Conservation (phyloP, 2,888 invertebrate genomes). For the Polydesmus complanatus region DNA sequence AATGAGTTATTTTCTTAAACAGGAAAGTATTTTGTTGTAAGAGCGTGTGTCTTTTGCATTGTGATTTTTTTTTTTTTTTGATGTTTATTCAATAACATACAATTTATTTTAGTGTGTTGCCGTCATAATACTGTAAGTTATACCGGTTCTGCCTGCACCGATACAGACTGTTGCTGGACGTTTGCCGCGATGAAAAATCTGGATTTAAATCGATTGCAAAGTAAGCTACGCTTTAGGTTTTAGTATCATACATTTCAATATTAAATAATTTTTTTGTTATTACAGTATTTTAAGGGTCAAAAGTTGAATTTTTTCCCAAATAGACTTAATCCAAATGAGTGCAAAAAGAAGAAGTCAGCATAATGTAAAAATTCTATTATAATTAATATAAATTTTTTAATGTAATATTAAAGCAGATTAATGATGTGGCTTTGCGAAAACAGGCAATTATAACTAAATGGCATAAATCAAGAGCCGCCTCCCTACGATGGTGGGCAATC, state of each 20-base stretch:
- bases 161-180: slow-evolving; percentile 65
- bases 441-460: slow-evolving; percentile 70
- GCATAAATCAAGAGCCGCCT: slow-evolving; percentile 73
- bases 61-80: too few relatives aligned
- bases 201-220: neutral
- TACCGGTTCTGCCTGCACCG: too few relatives aligned
- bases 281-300: too few relatives aligned
- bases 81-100: too few relatives aligned
- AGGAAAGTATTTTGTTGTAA: too few relatives aligned
- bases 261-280: too few relatives aligned
- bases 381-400: slow-evolving; percentile 21
- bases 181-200: slow-evolving; percentile 25
- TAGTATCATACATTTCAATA: neutral
- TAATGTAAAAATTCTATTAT: slow-evolving; percentile 23
- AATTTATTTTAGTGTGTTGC: too few relatives aligned
- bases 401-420: slow-evolving; percentile 35
- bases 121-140: too few relatives aligned
- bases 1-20: too few relatives aligned
- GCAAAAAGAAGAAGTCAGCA: slow-evolving; percentile 32
- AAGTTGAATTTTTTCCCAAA: slow-evolving; percentile 41
- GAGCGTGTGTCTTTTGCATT: too few relatives aligned
- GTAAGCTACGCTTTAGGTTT: neutral
- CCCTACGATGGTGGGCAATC: slow-evolving; percentile 83
- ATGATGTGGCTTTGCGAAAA: slow-evolving; percentile 63
- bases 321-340: slow-evolving; percentile 66